phyloP scores from a whole-genome alignment of 2,888 invertebrate genomes.

The Lepetodrilus schrolli region DNA sequence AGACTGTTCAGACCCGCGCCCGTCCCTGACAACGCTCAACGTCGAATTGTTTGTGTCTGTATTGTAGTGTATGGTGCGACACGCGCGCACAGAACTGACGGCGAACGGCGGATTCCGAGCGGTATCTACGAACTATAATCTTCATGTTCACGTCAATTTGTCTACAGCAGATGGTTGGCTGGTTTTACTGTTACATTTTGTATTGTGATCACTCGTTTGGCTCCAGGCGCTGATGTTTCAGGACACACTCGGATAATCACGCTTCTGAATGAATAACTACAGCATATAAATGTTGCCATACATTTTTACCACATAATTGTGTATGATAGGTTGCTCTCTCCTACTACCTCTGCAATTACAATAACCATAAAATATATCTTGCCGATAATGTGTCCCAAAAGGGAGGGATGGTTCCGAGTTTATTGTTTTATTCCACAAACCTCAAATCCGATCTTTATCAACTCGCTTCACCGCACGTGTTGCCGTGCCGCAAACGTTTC shows the following conservation, averaged over 20 bases:
- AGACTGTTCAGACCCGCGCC: neutral
- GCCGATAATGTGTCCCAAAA: neutral
- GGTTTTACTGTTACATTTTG: constrained; percentile 9
- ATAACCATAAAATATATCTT: constrained; percentile 4
- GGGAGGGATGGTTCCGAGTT: no score
- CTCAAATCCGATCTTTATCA: neutral
- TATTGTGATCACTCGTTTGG: constrained; percentile 2
- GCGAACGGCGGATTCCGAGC: neutral
- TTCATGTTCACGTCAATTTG: constrained; percentile 7
- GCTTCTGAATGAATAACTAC: neutral
- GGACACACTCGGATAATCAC: neutral
- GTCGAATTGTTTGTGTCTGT: neutral
- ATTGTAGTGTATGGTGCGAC: neutral
- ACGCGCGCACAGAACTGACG: neutral
- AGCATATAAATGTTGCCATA: neutral
- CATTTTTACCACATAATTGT: constrained; percentile 1
- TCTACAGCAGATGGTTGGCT: constrained; percentile 10
- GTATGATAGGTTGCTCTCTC: neutral
- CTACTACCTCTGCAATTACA: neutral
- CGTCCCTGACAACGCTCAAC: neutral
- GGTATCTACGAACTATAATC: neutral
- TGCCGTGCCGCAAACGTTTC: no score
- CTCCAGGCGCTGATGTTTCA: neutral
- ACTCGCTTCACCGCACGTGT: neutral
- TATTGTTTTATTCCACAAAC: neutral